phyloP scores from a whole-genome alignment of 2,888 invertebrate species.

The Eudasyphora cyanicolor region DNA sequence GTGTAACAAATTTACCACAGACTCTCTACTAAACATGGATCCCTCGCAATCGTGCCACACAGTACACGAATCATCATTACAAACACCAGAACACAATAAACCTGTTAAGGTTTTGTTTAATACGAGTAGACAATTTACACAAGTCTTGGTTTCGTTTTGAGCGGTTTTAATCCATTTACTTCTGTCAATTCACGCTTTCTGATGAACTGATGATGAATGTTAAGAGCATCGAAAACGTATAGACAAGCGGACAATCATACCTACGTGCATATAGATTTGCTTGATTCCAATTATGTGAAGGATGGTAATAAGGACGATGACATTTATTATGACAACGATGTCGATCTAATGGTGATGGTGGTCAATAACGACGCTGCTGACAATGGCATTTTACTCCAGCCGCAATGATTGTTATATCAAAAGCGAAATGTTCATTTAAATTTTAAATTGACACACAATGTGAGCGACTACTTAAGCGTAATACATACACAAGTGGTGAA shows the following conservation, averaged over 20 bases:
- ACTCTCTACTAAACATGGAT: background rate
- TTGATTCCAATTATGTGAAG: background rate
- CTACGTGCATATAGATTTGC: background rate
- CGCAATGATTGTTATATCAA: background rate
- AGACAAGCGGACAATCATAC: background rate
- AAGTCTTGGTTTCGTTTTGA: background rate
- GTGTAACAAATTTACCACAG: background rate
- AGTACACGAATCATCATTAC: background rate
- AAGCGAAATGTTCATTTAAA: background rate
- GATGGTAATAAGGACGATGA: no score
- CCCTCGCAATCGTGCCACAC: no score
- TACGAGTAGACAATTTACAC: background rate
- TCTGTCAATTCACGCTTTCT: background rate
- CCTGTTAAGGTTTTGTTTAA: background rate
- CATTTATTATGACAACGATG: background rate
- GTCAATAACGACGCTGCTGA: background rate
- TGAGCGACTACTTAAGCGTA: background rate
- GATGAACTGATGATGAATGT: background rate
- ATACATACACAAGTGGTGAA: no score
- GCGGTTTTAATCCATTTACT: background rate
- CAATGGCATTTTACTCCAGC: background rate
- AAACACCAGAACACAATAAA: background rate
- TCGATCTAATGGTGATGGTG: background rate
- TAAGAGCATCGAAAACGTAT: background rate
- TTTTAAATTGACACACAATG: background rate